Evolutionary conservation across 2,113 vertebrate species (phyloP).

Genomic region (Percopsis transmontana): DNA sequence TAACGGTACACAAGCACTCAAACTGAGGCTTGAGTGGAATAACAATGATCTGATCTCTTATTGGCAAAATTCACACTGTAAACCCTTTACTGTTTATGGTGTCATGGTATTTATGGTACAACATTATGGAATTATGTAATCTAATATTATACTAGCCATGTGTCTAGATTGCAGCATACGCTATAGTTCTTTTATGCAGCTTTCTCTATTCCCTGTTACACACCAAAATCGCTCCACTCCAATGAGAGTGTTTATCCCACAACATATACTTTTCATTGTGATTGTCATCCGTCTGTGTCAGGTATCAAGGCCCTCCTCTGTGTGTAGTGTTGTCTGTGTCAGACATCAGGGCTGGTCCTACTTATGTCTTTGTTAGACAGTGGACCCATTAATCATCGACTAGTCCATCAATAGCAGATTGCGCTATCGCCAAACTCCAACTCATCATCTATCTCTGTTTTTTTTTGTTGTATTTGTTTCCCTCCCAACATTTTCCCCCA

Average conservation of each 20-base stretch:
- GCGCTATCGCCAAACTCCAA: slow-evolving; percentile 13
- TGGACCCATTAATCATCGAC: slow-evolving; percentile 42
- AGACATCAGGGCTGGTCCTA: slow-evolving; percentile 13
- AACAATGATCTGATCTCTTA: slow-evolving; percentile 46
- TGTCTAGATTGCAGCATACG: not conserved
- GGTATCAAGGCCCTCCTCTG: not conserved
- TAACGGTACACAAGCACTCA: slow-evolving; percentile 49
- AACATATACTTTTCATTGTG: not conserved
- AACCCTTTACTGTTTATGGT: too few species aligned
- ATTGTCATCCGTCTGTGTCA: slow-evolving; percentile 1
- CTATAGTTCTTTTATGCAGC: too few species aligned
- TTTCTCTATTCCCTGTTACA: not conserved
- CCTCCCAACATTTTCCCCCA: not conserved
- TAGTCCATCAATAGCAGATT: slow-evolving; percentile 15
- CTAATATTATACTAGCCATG: too few species aligned
- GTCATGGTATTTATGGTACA: too few species aligned
- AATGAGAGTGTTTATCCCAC: not conserved
- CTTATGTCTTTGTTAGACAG: slow-evolving; percentile 33
- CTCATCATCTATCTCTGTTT: not conserved
- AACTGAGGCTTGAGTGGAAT: slow-evolving; percentile 54
- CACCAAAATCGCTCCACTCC: not conserved
- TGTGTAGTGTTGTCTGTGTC: not conserved
- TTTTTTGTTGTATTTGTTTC: not conserved
- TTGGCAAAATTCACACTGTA: not conserved
- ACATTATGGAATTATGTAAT: not conserved